Conservation (phyloP, 2,888 invertebrate genomes). For the Harpagoxenus sublaevis region DNA sequence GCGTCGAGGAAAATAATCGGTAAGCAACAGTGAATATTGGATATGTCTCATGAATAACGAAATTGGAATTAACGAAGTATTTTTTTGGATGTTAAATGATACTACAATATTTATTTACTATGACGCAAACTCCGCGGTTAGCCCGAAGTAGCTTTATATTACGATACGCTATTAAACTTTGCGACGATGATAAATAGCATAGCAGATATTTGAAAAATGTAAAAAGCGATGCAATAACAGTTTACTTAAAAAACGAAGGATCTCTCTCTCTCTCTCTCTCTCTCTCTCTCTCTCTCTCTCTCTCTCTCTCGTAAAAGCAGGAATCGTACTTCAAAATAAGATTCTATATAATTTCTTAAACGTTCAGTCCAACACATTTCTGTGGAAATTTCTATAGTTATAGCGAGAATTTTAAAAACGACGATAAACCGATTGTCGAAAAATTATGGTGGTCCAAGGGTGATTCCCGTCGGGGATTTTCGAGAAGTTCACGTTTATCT, state of each 20-base stretch:
- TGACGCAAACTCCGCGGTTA: conserved; percentile 3
- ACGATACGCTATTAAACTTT: conserved; percentile 49
- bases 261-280: no score
- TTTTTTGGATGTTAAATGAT: conserved; percentile 39
- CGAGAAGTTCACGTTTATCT: not conserved
- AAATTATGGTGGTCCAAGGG: not conserved
- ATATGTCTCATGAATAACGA: conserved; percentile 12
- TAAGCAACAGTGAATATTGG: not conserved
- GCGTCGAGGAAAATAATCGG: not conserved
- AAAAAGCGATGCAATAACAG: conserved; percentile 1
- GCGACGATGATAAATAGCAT: conserved; percentile 49
- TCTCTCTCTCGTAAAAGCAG: no score
- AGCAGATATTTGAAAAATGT: conserved; percentile 41
- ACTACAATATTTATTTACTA: conserved; percentile 23
- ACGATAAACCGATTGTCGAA: conserved; percentile 14
- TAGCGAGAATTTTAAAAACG: not conserved
- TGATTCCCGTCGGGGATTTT: not conserved
- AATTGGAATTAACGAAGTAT: conserved; percentile 11
- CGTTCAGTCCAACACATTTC: not conserved
- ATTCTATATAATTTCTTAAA: not conserved
- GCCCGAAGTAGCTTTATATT: conserved; percentile 29
- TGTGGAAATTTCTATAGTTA: not conserved
- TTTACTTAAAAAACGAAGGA: conserved; percentile 1
- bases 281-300: no score
- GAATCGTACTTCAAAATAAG: not conserved